A percentile compares a stretch with the other conserved stretches of the same genome.
These are phyloP conservation scores for Sesia bembeciformis DNA, from an alignment of 2,888 invertebrate genomes.

Conservation along the genomic window DNA sequence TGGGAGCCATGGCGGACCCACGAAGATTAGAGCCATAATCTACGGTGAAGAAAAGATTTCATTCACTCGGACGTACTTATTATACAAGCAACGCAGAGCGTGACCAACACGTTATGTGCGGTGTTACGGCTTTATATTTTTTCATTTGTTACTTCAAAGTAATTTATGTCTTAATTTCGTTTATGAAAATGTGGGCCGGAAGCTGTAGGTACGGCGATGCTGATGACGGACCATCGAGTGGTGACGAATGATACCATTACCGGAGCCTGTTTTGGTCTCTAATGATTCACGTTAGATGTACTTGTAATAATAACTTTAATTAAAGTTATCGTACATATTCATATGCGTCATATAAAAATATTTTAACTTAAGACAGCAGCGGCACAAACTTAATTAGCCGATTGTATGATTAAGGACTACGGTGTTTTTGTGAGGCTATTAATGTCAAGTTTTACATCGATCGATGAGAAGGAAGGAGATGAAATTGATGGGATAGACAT, in stretches of 20 bases:
- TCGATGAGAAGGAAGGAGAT: too few relatives aligned
- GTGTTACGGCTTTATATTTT: slow-evolving; percentile 51
- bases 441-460: too few relatives aligned
- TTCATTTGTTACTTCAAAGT: slow-evolving; percentile 38
- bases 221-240: slow-evolving; percentile 28
- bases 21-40: slow-evolving; percentile 26
- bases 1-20: slow-evolving; percentile 15
- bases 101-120: slow-evolving; percentile 51
- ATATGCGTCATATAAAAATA: too few relatives aligned
- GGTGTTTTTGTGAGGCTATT: too few relatives aligned
- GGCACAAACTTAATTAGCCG: too few relatives aligned
- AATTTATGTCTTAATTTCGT: slow-evolving; percentile 68
- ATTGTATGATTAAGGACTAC: too few relatives aligned
- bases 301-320: too few relatives aligned
- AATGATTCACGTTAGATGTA: too few relatives aligned
- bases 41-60: slow-evolving; percentile 26
- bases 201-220: slow-evolving; percentile 20
- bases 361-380: too few relatives aligned
- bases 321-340: too few relatives aligned
- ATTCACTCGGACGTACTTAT: slow-evolving; percentile 30
- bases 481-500: too few relatives aligned
- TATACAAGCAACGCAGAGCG: slow-evolving; percentile 40
- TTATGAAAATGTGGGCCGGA: slow-evolving; percentile 49
- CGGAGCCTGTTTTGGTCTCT: neutral
- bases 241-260: slow-evolving; percentile 39